Base-by-base conservation (phyloP, 2,888 invertebrate species). In the Tenthredo mesomela region DNA sequence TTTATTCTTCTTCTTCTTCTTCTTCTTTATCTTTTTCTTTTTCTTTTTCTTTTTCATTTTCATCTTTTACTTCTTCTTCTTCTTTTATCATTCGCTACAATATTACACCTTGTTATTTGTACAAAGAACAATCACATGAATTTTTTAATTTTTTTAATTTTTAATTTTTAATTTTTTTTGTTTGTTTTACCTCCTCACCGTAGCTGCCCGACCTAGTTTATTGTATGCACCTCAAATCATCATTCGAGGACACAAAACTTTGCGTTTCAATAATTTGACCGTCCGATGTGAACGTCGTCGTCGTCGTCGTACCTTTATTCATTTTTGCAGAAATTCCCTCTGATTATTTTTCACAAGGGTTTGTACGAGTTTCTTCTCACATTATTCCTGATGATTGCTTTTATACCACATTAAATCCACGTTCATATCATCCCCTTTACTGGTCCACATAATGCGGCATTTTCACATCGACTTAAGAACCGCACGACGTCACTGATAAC, bases 101-200 rank as follows among this genome's bases (percentile, higher is more conserved):
- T 93, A 92, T 93, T 93, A 93, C 93, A 93, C 92, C 93, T 92
- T 92, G 91, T 92, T 91, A 94, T 94, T 94, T 95, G 95, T 95
- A 95, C 95, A 95, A 94, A 94, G 94, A 95, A 94, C 94, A 95
- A 95, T 95, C 95, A 95, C 95, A 95, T 94, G 92, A 93, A 93
- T 92, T 93, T 92, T 87, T 85, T 88, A 87, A 71, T 84, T 84
- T 84, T 85, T 86, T 73, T 65, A 25, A 80, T 58, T 84, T 84
- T 84, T 77, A 78, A n/a, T 85, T 86, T 85, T 47, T 47, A 15
- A 3, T 84, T 70, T 67, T 84, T 33, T 33, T 33, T 33, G 2
- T 33, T 47, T 47, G 47, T 84, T 70, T 67, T 85, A 86, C 85
- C 85, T 40, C 85, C 85, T 15, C 29, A 33, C 40, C 54, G 29